A percentile compares a stretch with the other conserved stretches of the same genome.
phyloP scores from a whole-genome alignment of 1,140 invertebrate genomes.

The Hesperophylax magnus region DNA sequence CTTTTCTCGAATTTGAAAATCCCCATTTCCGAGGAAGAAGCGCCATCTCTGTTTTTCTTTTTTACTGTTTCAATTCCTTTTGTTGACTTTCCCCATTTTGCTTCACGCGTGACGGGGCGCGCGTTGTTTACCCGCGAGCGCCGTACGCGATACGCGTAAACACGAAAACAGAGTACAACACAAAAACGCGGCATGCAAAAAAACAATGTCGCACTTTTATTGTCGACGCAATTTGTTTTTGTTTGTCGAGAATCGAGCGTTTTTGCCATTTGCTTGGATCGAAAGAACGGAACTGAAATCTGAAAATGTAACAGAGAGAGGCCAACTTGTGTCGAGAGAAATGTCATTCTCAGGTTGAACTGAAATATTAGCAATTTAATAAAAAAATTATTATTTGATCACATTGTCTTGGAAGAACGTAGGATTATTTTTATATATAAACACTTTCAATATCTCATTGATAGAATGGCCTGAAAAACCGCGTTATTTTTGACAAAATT shows the following conservation, averaged over 20 bases:
- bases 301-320: too few species aligned
- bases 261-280: too few species aligned
- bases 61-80: slow-evolving; percentile 35
- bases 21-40: neutral
- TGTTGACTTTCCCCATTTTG: slow-evolving; percentile 35
- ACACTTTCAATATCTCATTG: too few species aligned
- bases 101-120: slow-evolving; percentile 15
- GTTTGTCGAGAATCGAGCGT: slow-evolving; percentile 18
- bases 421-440: too few species aligned
- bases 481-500: too few species aligned
- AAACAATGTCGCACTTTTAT: slow-evolving; percentile 17
- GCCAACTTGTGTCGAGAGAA: too few species aligned
- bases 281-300: too few species aligned
- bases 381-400: too few species aligned
- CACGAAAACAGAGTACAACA: slow-evolving; percentile 19
- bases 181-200: slow-evolving; percentile 25
- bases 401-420: too few species aligned
- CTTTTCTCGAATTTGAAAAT: slow-evolving; percentile 12
- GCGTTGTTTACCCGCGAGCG: slow-evolving; percentile 19
- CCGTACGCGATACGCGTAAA: slow-evolving; percentile 12
- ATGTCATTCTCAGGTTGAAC: too few species aligned
- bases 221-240: slow-evolving; percentile 39
- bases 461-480: too few species aligned
- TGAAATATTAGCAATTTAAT: too few species aligned
- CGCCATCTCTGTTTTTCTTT: slow-evolving; percentile 11